A percentile compares a stretch with the other conserved stretches of the same genome.
Conservation (phyloP, 2,113 vertebrate genomes). For the Fukomys damarensis region DNA sequence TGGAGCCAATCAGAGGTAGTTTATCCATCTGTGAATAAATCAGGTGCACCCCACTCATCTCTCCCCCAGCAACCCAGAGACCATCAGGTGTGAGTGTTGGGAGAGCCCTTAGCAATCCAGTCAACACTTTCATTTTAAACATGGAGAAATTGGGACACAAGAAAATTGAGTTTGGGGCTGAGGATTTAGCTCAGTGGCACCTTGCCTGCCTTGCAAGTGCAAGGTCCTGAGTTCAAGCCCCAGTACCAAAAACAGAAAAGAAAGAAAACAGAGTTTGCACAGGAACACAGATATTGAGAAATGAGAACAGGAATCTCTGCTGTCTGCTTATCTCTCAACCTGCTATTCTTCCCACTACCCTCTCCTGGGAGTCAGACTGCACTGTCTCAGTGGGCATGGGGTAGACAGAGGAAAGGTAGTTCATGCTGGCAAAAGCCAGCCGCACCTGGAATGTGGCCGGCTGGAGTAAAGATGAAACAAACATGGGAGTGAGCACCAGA, state of each 20-base stretch:
- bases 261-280: neutral
- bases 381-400: neutral
- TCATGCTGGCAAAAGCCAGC: neutral
- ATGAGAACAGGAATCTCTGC: neutral
- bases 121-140: neutral
- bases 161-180: neutral
- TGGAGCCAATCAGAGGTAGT: neutral
- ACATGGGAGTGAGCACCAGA: neutral
- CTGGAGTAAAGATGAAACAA: neutral
- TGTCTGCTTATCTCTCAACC: neutral
- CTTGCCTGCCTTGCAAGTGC: no score
- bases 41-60: neutral
- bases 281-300: neutral
- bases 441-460: conserved; percentile 38
- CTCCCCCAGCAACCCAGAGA: neutral
- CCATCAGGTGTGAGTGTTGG: neutral
- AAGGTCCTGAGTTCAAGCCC: no score
- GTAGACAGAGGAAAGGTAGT: neutral
- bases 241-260: no score
- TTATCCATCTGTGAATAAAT: conserved; percentile 27
- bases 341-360: neutral
- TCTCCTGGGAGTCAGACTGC: neutral
- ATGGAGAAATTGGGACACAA: neutral
- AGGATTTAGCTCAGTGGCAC: no score
- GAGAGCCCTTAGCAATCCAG: neutral